phyloP scores from a whole-genome alignment of 1,140 invertebrate genomes.

The Ips typographus region DNA sequence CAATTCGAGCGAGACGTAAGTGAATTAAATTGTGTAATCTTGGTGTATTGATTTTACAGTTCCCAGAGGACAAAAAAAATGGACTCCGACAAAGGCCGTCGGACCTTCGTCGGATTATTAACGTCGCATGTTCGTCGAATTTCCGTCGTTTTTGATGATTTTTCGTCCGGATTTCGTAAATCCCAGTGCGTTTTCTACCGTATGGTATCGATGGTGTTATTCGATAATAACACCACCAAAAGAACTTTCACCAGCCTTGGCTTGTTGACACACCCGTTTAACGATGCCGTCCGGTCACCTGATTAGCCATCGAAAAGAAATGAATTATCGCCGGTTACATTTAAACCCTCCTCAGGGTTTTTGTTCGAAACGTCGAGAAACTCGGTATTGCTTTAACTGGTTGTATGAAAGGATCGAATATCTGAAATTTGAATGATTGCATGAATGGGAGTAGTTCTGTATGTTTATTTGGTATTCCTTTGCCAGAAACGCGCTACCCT shows the following conservation, averaged over 20 bases:
- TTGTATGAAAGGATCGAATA: not conserved
- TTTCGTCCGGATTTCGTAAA: slow-evolving; percentile 13
- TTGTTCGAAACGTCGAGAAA: not conserved
- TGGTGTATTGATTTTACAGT: slow-evolving; percentile 36
- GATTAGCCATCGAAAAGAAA: too few species aligned
- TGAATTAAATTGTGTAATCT: slow-evolving; percentile 19
- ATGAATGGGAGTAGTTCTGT: not conserved
- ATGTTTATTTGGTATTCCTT: not conserved
- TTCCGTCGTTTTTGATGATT: slow-evolving; percentile 15
- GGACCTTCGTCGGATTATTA: not conserved
- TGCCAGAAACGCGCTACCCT: not conserved
- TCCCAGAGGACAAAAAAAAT: slow-evolving; percentile 26
- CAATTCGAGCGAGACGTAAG: slow-evolving; percentile 22
- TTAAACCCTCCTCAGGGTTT: slow-evolving; percentile 8
- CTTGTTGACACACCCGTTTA: slow-evolving; percentile 16
- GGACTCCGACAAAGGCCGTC: slow-evolving; percentile 25
- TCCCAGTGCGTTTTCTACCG: slow-evolving; percentile 7
- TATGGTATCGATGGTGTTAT: too few species aligned
- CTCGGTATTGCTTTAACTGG: slow-evolving; percentile 4
- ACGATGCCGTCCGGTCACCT: slow-evolving; percentile 12
- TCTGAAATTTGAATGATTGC: not conserved
- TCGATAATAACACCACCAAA: slow-evolving; percentile 1
- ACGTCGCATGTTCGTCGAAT: slow-evolving; percentile 8
- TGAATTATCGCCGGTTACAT: not conserved
- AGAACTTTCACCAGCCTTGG: not conserved